phyloP scores from a whole-genome alignment of 2,113 vertebrate species.

The Dipodomys merriami region DNA sequence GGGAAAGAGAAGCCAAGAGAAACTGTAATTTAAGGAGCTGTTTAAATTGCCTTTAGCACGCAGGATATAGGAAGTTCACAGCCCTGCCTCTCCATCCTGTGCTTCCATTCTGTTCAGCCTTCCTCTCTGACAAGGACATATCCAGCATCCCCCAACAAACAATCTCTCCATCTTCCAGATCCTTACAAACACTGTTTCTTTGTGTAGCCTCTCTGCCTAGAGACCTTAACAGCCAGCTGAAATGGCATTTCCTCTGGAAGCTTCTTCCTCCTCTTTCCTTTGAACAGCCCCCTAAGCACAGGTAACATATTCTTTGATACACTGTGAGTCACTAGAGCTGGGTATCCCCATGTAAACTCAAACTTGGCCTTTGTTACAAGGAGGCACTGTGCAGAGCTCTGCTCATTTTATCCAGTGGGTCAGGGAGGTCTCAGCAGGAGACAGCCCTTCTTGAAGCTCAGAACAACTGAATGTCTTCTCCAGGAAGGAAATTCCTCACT shows the following conservation, averaged over 20 bases:
- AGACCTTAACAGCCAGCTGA: background rate
- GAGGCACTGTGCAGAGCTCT: background rate
- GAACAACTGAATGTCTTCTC: background rate
- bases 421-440: background rate
- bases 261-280: background rate
- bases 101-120: background rate
- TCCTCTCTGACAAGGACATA: background rate
- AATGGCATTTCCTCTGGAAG: background rate
- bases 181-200: background rate
- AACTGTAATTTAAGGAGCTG: background rate
- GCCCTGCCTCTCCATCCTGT: background rate
- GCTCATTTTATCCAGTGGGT: background rate
- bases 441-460: background rate
- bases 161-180: background rate
- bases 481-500: background rate
- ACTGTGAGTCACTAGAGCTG: background rate
- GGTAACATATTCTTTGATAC: background rate
- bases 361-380: background rate
- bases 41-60: background rate
- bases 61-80: background rate
- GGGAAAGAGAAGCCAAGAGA: conserved; percentile 64
- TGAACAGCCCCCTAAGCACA: background rate
- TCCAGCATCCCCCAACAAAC: background rate
- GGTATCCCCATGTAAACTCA: no score
- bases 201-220: background rate